Conservation (phyloP, 2,113 vertebrate species). For the Embiotoca jacksoni region DNA sequence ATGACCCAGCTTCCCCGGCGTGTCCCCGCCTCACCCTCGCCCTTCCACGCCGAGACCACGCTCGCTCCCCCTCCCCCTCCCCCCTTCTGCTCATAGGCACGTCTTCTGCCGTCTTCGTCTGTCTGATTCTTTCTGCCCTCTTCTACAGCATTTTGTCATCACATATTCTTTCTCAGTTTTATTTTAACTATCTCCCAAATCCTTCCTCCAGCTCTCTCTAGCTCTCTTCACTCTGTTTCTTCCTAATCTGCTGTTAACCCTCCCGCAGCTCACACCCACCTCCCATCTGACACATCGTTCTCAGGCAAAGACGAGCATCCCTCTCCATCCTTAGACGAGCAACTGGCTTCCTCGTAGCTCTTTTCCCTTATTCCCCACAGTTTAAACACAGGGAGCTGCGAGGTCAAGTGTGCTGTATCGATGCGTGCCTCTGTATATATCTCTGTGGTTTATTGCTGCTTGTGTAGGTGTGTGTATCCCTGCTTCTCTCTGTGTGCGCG, state of each 20-base stretch:
- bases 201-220: constrained; percentile 20
- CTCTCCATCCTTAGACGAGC: constrained; percentile 18
- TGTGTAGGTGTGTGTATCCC: background rate
- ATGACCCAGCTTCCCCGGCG: constrained; percentile 60
- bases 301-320: constrained; percentile 39
- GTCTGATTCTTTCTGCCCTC: constrained; percentile 3
- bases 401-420: constrained; percentile 73
- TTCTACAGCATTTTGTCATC: constrained; percentile 41
- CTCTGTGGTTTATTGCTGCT: too few species aligned
- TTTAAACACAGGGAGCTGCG: constrained; percentile 57
- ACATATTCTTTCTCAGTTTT: constrained; percentile 12
- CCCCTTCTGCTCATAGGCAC: background rate
- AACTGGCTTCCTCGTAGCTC: constrained; percentile 19
- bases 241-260: constrained; percentile 58
- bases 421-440: constrained; percentile 41
- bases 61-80: constrained; percentile 2
- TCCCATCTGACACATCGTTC: constrained; percentile 40
- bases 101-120: background rate
- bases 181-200: constrained; percentile 27
- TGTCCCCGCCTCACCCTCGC: constrained; percentile 52
- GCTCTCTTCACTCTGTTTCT: constrained; percentile 40
- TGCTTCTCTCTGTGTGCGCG: constrained; percentile 31
- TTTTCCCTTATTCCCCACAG: constrained; percentile 26
- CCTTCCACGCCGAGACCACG: background rate
- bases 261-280: constrained; percentile 32